phyloP scores from a whole-genome alignment of 2,113 vertebrate species.

The Choloepus hoffmanni region DNA sequence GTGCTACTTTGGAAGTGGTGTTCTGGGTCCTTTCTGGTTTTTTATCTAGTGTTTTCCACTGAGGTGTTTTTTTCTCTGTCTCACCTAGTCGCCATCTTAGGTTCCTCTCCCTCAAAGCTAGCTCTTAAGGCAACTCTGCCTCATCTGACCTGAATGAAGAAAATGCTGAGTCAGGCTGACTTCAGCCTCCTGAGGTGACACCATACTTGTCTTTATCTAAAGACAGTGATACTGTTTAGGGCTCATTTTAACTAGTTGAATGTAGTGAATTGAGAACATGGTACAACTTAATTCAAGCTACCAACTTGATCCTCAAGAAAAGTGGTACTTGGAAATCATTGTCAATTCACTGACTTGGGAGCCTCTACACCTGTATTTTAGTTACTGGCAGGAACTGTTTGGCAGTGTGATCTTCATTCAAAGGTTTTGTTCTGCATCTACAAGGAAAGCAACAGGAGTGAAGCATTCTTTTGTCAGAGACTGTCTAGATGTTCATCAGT shows the following conservation, averaged over 20 bases:
- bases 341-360: not conserved
- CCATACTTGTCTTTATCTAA: not conserved
- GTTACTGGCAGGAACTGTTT: not conserved
- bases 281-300: not conserved
- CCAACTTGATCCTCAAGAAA: not conserved
- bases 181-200: not conserved
- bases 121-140: not conserved
- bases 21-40: no score
- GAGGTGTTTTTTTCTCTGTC: no score
- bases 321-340: not conserved
- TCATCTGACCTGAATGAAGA: conserved; percentile 1
- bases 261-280: not conserved
- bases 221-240: not conserved
- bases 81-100: no score
- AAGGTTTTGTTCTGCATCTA: not conserved
- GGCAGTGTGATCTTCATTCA: not conserved
- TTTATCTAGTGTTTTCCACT: no score
- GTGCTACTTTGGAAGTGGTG: no score
- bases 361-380: not conserved
- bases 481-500: no score
- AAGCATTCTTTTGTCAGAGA: not conserved
- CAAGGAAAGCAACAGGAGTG: not conserved
- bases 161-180: not conserved
- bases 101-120: no score
- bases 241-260: not conserved